Evolutionary conservation across 2,888 invertebrate species (phyloP).

Genomic region (Melipona bicolor): DNA sequence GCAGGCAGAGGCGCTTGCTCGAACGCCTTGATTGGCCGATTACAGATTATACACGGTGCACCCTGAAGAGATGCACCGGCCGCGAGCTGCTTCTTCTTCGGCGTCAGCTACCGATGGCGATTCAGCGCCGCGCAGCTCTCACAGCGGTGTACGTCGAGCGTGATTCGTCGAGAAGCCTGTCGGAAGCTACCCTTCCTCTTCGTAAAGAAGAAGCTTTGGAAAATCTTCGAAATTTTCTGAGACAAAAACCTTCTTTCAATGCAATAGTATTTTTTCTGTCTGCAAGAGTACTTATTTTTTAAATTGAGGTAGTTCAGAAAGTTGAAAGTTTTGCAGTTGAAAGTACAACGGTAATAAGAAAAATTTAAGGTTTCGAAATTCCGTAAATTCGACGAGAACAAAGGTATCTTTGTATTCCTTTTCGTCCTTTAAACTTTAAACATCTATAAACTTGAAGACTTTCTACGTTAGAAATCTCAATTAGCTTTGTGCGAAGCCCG

Average conservation of each 20-base stretch:
- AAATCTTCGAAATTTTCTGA: background rate
- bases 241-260: background rate
- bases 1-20: conserved; percentile 69
- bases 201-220: background rate
- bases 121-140: background rate
- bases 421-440: background rate
- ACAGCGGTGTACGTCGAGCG: too few species aligned
- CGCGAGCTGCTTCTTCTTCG: conserved; percentile 11
- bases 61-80: conserved; percentile 60
- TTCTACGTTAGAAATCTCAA: too few species aligned
- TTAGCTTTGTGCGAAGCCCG: too few species aligned
- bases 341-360: too few species aligned
- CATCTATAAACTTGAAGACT: background rate
- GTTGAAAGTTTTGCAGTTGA: too few species aligned
- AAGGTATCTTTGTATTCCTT: too few species aligned
- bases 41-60: conserved; percentile 78
- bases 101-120: background rate
- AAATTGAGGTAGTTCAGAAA: too few species aligned
- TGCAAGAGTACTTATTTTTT: too few species aligned
- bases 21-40: conserved; percentile 78
- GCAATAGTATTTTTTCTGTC: background rate
- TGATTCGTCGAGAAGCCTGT: background rate
- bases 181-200: background rate
- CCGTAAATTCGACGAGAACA: too few species aligned
- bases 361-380: too few species aligned